phyloP scores from a whole-genome alignment of 2,888 invertebrate genomes.

The Sipha maydis region DNA sequence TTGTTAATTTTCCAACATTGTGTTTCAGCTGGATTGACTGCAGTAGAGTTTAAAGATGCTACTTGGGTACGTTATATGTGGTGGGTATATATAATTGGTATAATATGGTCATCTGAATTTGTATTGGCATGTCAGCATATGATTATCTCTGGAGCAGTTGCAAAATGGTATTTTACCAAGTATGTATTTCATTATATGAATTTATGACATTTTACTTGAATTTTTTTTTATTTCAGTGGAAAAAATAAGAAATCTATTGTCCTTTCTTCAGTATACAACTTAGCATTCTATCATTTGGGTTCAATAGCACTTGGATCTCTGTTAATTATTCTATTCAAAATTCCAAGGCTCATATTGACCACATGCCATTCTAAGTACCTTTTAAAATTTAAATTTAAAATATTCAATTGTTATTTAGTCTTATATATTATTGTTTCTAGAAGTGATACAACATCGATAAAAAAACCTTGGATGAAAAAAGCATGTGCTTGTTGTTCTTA shows the following conservation, averaged over 20 bases:
- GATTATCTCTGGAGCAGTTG: slow-evolving; percentile 91
- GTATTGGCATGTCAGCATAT: slow-evolving; percentile 94
- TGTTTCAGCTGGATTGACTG: slow-evolving; percentile 71
- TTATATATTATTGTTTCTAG: slow-evolving; percentile 66
- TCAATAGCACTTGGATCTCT: slow-evolving; percentile 95
- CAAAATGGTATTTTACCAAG: slow-evolving; percentile 91
- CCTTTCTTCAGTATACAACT: slow-evolving; percentile 77
- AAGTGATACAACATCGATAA: slow-evolving; percentile 73
- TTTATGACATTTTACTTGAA: slow-evolving; percentile 33
- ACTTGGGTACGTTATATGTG: slow-evolving; percentile 90
- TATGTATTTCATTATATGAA: slow-evolving; percentile 66
- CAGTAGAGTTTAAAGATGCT: slow-evolving; percentile 80
- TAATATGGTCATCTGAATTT: slow-evolving; percentile 94
- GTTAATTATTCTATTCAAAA: slow-evolving; percentile 90
- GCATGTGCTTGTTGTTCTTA: slow-evolving; percentile 91
- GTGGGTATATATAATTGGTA: slow-evolving; percentile 90
- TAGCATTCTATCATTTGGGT: slow-evolving; percentile 90
- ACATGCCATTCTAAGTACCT: slow-evolving; percentile 87
- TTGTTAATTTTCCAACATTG: slow-evolving; percentile 10
- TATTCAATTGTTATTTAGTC: slow-evolving; percentile 2
- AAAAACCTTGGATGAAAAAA: slow-evolving; percentile 69
- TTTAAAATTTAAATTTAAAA: background rate
- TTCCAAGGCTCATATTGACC: slow-evolving; percentile 87
- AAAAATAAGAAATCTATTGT: slow-evolving; percentile 73
- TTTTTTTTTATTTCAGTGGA: slow-evolving; percentile 63